Conservation (phyloP, 2,888 invertebrate species). For the Hylaea fasciaria region DNA sequence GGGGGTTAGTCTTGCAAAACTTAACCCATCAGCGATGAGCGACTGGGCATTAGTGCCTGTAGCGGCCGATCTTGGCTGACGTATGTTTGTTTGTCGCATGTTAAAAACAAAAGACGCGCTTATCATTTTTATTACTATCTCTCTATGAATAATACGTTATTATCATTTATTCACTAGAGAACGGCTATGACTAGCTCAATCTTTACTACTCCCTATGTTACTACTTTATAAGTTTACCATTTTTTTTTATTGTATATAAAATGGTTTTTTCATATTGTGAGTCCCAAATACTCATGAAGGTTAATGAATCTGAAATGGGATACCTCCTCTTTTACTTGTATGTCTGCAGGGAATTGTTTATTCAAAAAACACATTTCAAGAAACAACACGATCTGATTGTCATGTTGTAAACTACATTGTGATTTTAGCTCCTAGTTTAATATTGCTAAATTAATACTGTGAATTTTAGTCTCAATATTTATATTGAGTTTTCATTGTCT, state of each 20-base stretch:
- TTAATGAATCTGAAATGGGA: conserved; percentile 21
- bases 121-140: conserved; percentile 13
- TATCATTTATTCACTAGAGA: conserved; percentile 18
- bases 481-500: conserved; percentile 30
- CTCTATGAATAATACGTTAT: conserved; percentile 22
- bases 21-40: no score
- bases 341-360: conserved; percentile 50
- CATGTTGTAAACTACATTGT: conserved; percentile 47
- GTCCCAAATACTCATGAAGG: no score
- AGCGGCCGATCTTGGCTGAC: no score
- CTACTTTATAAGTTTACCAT: no score
- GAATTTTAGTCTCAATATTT: conserved; percentile 34
- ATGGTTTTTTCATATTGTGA: no score
- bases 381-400: conserved; percentile 48
- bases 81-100: not conserved
- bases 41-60: no score
- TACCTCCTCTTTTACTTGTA: conserved; percentile 26
- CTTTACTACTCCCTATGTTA: no score
- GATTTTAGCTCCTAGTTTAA: conserved; percentile 44
- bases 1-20: no score
- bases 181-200: not conserved
- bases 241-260: no score
- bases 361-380: conserved; percentile 47
- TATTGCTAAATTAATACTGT: conserved; percentile 35
- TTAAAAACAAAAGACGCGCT: conserved; percentile 4